These are phyloP conservation scores for Chlorospingus semifuscus DNA, from an alignment of 2,797 vertebrate species.

Conservation along the genomic window DNA sequence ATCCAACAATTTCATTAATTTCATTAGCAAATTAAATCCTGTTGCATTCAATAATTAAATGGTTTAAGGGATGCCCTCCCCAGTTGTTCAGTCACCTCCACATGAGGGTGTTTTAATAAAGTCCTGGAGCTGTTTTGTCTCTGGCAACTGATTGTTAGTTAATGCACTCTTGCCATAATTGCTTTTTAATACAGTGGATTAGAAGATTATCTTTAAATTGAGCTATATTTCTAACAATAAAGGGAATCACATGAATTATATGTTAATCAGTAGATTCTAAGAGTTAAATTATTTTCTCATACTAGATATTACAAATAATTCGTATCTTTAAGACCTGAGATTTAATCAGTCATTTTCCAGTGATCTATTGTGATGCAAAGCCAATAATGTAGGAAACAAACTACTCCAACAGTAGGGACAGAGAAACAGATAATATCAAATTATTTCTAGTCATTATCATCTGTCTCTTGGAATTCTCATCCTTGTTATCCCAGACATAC, in stretches of 20 bases:
- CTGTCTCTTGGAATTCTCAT: neutral
- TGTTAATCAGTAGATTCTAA: neutral
- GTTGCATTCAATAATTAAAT: slow-evolving; percentile 19
- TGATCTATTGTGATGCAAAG: neutral
- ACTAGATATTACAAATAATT: neutral
- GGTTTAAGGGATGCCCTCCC: neutral
- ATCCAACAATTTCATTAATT: neutral
- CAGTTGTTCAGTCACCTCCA: neutral
- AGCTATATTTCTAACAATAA: slow-evolving; percentile 20
- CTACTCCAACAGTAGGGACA: neutral
- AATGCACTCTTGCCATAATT: slow-evolving; percentile 24
- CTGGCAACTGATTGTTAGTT: neutral
- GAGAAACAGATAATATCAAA: neutral
- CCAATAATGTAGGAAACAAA: neutral
- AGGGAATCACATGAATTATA: neutral
- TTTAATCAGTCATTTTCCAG: slow-evolving; percentile 33
- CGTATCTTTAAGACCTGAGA: neutral
- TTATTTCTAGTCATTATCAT: slow-evolving; percentile 5
- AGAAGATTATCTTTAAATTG: slow-evolving; percentile 34
- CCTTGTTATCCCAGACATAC: neutral
- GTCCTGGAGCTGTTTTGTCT: neutral
- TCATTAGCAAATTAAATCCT: slow-evolving; percentile 2
- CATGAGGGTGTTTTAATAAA: neutral
- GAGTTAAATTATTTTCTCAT: slow-evolving; percentile 18
- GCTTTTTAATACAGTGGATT: slow-evolving; percentile 41